A percentile compares a stretch with the other conserved stretches of the same genome.
Conservation (phyloP, 2,888 invertebrate species). For the Amblyjoppa fuscipennis region DNA sequence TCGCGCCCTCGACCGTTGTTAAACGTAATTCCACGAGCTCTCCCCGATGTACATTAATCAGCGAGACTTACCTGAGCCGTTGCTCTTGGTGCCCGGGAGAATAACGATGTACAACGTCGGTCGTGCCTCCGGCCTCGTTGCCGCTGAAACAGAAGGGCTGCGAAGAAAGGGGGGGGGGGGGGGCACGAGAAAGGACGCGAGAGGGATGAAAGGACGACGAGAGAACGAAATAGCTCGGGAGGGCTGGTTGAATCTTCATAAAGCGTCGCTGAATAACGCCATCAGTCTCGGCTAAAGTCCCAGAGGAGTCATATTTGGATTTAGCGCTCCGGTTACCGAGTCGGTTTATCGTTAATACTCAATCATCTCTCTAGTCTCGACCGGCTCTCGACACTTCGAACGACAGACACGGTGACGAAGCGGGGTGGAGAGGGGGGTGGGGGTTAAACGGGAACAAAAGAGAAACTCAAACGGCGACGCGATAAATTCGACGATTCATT, state of each 20-base stretch:
- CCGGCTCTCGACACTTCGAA: neutral
- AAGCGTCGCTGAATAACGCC: conserved; percentile 40
- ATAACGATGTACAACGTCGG: conserved; percentile 60
- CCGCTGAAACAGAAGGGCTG: conserved; percentile 34
- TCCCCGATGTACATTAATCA: conserved; percentile 64
- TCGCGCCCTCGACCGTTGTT: conserved; percentile 41
- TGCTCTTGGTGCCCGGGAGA: conserved; percentile 45
- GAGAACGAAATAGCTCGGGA: neutral
- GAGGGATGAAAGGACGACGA: conserved; percentile 22
- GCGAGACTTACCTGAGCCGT: conserved; percentile 58
- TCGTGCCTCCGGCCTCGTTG: conserved; percentile 18
- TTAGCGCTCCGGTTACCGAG: conserved; percentile 7
- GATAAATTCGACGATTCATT: conserved; percentile 30
- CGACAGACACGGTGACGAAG: neutral
- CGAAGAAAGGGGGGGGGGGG: neutral
- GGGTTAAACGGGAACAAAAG: neutral
- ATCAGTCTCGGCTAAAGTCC: conserved; percentile 41
- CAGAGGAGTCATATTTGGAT: conserved; percentile 46
- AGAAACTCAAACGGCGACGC: conserved; percentile 2
- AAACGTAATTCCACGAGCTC: conserved; percentile 61
- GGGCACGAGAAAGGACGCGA: neutral
- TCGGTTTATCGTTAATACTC: conserved; percentile 44
- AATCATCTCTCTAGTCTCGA: conserved; percentile 14
- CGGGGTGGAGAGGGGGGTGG: neutral
- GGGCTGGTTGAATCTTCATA: conserved; percentile 42